Conservation (phyloP, 2,888 invertebrate species). For the Acanthosepion lycidas region DNA sequence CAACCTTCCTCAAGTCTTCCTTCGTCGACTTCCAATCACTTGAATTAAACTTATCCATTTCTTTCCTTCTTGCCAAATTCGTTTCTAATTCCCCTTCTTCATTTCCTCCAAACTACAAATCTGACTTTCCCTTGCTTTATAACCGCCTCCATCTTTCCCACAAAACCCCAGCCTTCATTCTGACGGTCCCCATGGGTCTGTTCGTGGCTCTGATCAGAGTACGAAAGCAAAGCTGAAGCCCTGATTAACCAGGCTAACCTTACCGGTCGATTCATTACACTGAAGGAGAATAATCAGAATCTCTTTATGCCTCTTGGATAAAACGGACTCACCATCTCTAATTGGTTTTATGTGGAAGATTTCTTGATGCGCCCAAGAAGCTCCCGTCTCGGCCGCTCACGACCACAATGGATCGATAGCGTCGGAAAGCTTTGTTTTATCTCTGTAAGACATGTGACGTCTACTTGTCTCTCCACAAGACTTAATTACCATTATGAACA, state of each 20-base stretch:
- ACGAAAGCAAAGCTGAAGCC: conserved; percentile 33
- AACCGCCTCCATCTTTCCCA: neutral
- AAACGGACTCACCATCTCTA: conserved; percentile 33
- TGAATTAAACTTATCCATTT: neutral
- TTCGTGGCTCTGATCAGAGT: neutral
- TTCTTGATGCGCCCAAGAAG: conserved; percentile 33
- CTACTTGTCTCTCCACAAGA: conserved; percentile 33
- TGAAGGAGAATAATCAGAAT: conserved; percentile 33
- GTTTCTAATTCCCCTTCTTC: neutral
- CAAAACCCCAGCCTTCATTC: conserved; percentile 14
- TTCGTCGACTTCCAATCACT: neutral
- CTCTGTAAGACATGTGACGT: conserved; percentile 33
- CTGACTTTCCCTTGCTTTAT: neutral
- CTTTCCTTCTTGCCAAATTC: neutral
- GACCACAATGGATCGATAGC: neutral
- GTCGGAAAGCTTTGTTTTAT: neutral
- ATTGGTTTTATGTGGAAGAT: conserved; percentile 33
- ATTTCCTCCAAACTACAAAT: neutral
- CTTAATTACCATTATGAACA: conserved; percentile 33
- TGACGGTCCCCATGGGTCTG: conserved; percentile 21
- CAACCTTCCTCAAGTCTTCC: neutral
- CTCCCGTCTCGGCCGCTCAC: neutral
- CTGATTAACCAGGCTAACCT: conserved; percentile 14
- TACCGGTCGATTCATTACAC: conserved; percentile 33
- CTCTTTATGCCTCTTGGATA: conserved; percentile 33